phyloP scores from a whole-genome alignment of 2,113 vertebrate species.

The Nipponia nippon region DNA sequence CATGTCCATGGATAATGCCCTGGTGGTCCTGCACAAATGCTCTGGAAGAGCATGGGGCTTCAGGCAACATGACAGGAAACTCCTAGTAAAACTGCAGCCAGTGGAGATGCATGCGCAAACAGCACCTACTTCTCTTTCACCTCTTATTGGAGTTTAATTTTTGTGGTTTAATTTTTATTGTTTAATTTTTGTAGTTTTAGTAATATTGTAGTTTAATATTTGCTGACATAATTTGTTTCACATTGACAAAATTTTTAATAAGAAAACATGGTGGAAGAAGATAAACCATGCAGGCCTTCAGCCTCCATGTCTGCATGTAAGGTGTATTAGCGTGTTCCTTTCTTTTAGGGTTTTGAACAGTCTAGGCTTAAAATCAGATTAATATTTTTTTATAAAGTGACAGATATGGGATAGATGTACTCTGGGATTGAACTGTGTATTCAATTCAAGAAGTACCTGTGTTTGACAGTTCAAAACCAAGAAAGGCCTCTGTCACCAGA shows the following conservation, averaged over 20 bases:
- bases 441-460: background rate
- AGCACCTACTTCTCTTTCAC: background rate
- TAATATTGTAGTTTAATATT: background rate
- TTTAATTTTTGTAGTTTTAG: background rate
- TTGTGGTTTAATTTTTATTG: background rate
- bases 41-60: background rate
- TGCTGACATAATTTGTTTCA: background rate
- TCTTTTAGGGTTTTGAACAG: background rate
- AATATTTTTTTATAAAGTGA: background rate
- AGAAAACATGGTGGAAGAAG: background rate
- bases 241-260: background rate
- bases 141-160: background rate
- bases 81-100: background rate
- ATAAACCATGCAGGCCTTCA: background rate
- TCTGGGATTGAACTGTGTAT: background rate
- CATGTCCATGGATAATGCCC: background rate
- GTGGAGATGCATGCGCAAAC: background rate
- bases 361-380: background rate
- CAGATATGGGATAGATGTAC: background rate
- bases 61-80: background rate
- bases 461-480: background rate
- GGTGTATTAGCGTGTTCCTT: background rate
- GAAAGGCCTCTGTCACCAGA: background rate
- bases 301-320: background rate
- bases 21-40: background rate